Base-by-base conservation (phyloP, 2,888 invertebrate genomes). In the Limenitis camilla region DNA sequence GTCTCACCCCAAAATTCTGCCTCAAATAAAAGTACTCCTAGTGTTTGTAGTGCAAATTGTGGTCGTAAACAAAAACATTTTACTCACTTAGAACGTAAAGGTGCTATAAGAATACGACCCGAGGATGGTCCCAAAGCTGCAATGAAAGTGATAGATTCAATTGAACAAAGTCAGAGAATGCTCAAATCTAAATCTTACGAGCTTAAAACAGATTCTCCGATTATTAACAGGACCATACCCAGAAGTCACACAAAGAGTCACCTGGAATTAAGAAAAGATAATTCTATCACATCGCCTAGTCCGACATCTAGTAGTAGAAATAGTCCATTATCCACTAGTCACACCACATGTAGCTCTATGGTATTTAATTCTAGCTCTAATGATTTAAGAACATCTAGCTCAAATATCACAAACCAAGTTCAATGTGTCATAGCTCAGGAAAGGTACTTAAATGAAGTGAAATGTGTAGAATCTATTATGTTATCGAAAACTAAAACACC, bases 351-450 rank as follows among this genome's bases (percentile, higher is more conserved):
- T 72, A 88, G 88, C 65, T 88, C 88, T 59, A 86, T 88, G 85
- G 84, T 86, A n/a, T 85, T 87, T 64, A 88, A 87, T 66, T 85
- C 87, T 63, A 87, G 86, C 65, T 87, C 85, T 61, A 87, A 86
- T 53, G 86, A 87, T 59, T 71, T 87, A 62, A 78, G 84, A 68
- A 88, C 81, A 74, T 87, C 87, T 29, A 87, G 75, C 67, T 87
- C 88, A 30, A 87, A 85, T 56, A 85, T 83, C 49, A 72, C 82
- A 45, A 86, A 87, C 63, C 81, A 81, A 68, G 85, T 88, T 6
- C 88, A 88, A 66, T 88, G 85, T 59, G 88, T 88, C 30, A 88
- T 88, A 72, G 88, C 88, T 52, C 88, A 88, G 78, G 88, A 88
- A 53, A 88, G 85, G 64, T 87, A 83, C 64, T 71, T 88, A 39